Evolutionary conservation across 1,140 invertebrate genomes (phyloP), one percentile per base, ranked within the genome.

Genomic region (Calephelis nemesis): DNA sequence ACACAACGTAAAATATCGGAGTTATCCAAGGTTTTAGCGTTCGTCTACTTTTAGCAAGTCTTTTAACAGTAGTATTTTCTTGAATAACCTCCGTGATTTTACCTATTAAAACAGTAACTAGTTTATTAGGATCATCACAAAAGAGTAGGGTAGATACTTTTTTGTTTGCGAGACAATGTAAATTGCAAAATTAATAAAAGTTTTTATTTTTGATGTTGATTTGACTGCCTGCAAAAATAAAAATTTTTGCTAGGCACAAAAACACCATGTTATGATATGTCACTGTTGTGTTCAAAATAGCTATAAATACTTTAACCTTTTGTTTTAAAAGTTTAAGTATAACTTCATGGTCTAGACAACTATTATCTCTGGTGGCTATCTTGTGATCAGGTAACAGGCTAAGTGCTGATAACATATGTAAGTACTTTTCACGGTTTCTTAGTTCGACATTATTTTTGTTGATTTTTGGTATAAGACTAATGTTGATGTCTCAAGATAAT

Each of bases 401-500:
- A 48, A 10, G 12, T 10, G 8, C 12, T 10, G 7, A 48, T 48
- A 47, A 47, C 47, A 5, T 48, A 48, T 12, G 11, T 10, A 48
- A 7, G 8, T 9, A 30, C 30, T 30, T 30, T 30, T 30, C 30
- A 10, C 12, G 7, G 47, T 12, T 48, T 9, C 47, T 48, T 12
- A 10, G 47, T 48, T 48, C 47, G 7, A 12, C 47, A 10, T 48
- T 48, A 10, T 48, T 4, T 48, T 12, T 9, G 7, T 12, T 9
- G 4, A 10, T 30, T 30, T 30, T 30, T 19, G 15, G 1, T 19
- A 19, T 47, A 13, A 47, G 15, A 45, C 6, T 9, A 13, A 13
- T 67, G 69, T 50, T 42, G 67, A 65, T 50, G 69, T 13, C 39
- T 64, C 30, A 52, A 69, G 0, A 67, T 47, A 39, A 60, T 30